These are phyloP conservation scores for Carposina sasakii DNA, from an alignment of 1,140 invertebrate genomes.

Conservation along the genomic window DNA sequence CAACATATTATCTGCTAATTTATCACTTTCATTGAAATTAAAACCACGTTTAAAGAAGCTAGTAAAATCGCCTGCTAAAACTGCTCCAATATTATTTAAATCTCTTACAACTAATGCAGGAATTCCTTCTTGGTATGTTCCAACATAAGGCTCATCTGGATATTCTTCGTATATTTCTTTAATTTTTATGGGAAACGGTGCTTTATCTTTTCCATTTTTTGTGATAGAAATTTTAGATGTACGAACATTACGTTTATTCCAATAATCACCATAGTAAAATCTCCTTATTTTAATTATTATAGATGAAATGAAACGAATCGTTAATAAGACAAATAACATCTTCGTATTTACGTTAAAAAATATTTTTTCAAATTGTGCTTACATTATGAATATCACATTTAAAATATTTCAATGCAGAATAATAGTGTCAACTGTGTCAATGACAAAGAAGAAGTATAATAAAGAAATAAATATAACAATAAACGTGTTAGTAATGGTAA, in stretches of 20 bases:
- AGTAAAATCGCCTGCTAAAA: constrained; percentile 69
- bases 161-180: constrained; percentile 32
- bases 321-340: background rate
- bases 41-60: constrained; percentile 54
- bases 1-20: constrained; percentile 48
- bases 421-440: no score
- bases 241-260: constrained; percentile 31
- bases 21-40: constrained; percentile 40
- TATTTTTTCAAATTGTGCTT: background rate
- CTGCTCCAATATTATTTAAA: constrained; percentile 67
- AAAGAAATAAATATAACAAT: no score
- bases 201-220: constrained; percentile 26
- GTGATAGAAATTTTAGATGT: constrained; percentile 23
- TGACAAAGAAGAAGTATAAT: no score
- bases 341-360: background rate
- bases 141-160: constrained; percentile 24
- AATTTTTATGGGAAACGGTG: constrained; percentile 28
- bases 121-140: constrained; percentile 17
- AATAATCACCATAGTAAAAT: constrained; percentile 25
- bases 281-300: background rate
- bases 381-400: no score
- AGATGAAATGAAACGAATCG: background rate
- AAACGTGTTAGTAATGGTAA: no score
- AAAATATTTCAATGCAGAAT: no score
- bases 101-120: constrained; percentile 45